These are phyloP conservation scores for Venustaconcha ellipsiformis DNA, from an alignment of 1,140 invertebrate species.

Conservation along the genomic window DNA sequence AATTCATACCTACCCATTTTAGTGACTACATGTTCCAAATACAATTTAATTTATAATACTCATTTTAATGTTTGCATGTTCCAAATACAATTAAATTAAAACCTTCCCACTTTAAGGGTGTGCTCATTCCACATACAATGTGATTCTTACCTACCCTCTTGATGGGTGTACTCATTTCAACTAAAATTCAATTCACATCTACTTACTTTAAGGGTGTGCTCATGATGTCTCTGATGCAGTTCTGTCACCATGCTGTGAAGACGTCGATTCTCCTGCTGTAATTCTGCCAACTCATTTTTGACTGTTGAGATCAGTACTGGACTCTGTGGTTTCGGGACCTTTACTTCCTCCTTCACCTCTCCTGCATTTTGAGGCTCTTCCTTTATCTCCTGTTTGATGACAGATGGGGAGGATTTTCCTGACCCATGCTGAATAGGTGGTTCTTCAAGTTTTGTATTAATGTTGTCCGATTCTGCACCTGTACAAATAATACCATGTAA, in stretches of 20 bases:
- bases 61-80: constrained; percentile 91
- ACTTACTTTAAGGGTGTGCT: constrained; percentile 85
- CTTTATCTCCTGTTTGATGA: constrained; percentile 31
- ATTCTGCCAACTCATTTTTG: constrained; percentile 76
- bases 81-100: constrained; percentile 90
- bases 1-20: too few relatives aligned
- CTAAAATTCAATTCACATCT: background rate
- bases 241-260: constrained; percentile 93
- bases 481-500: too few relatives aligned
- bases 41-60: constrained; percentile 5
- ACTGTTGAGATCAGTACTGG: constrained; percentile 29
- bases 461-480: too few relatives aligned
- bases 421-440: too few relatives aligned
- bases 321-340: constrained; percentile 28
- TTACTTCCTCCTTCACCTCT: constrained; percentile 43
- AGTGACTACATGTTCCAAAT: too few relatives aligned
- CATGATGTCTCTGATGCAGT: constrained; percentile 93
- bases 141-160: too few relatives aligned
- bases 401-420: too few relatives aligned
- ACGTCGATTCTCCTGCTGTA: constrained; percentile 91
- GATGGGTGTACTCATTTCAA: too few relatives aligned
- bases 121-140: too few relatives aligned
- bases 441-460: too few relatives aligned
- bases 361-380: constrained; percentile 35
- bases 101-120: too few relatives aligned